phyloP scores from a whole-genome alignment of 2,113 vertebrate genomes.

The Aphelocoma coerulescens region DNA sequence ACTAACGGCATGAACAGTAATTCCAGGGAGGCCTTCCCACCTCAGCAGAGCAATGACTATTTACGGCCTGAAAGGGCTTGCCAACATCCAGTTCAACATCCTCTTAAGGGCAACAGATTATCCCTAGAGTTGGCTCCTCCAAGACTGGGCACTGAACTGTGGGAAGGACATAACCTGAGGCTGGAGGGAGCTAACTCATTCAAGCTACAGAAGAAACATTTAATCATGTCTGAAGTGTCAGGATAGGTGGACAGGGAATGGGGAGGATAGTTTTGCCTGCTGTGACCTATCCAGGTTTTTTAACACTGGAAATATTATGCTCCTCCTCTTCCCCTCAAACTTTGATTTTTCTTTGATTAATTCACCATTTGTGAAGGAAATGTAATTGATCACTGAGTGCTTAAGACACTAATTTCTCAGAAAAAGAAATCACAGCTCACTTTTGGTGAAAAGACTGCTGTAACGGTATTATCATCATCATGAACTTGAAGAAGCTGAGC shows the following conservation, averaged over 20 bases:
- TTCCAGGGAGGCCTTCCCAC: conserved; percentile 17
- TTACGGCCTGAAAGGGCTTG: conserved; percentile 14
- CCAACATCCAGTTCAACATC: not conserved
- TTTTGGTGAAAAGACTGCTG: not conserved
- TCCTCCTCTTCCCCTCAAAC: not conserved
- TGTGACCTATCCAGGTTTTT: not conserved
- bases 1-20: not conserved
- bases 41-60: conserved; percentile 11
- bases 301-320: not conserved
- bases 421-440: not conserved
- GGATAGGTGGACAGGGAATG: not conserved
- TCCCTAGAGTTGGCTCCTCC: not conserved
- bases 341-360: not conserved
- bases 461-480: not conserved
- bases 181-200: not conserved
- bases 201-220: not conserved
- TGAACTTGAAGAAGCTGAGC: not conserved
- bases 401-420: not conserved
- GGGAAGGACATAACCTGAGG: not conserved
- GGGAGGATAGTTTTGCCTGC: not conserved
- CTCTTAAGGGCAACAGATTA: conserved; percentile 40
- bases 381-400: not conserved
- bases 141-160: not conserved
- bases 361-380: not conserved
- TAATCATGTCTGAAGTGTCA: not conserved